phyloP scores from a whole-genome alignment of 2,797 vertebrate genomes.

The Menidia menidia region DNA sequence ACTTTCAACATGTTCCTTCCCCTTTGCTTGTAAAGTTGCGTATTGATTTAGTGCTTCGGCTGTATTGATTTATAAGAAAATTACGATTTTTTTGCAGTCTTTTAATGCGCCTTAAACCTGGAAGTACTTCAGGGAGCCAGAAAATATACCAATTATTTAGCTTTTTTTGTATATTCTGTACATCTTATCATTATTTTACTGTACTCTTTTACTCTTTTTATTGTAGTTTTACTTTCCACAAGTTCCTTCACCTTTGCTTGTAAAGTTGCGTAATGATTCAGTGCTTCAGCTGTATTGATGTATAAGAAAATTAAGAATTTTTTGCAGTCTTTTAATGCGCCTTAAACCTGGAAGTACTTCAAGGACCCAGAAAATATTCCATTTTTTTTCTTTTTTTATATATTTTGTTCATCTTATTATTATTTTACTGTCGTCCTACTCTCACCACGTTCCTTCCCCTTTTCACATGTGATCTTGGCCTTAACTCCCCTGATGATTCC shows the following conservation, averaged over 20 bases:
- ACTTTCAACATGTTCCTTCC: no score
- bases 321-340: not conserved
- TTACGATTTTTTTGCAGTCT: not conserved
- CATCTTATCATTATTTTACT: not conserved
- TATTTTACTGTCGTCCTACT: not conserved
- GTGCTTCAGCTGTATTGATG: not conserved
- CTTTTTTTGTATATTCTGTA: no score
- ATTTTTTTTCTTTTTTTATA: no score
- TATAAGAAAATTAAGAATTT: not conserved
- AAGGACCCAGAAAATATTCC: not conserved
- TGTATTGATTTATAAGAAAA: not conserved
- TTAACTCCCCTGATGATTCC: conserved; percentile 14
- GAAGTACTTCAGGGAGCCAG: not conserved
- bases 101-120: not conserved
- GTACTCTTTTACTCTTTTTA: no score
- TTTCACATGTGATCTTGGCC: not conserved
- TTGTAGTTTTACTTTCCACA: not conserved
- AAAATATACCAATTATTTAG: not conserved
- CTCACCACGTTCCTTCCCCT: not conserved
- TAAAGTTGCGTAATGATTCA: conserved; percentile 12
- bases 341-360: not conserved
- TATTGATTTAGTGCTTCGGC: not conserved
- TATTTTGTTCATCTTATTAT: no score
- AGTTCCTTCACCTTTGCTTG: not conserved
- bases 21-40: conserved; percentile 18